These are phyloP conservation scores for Brachionus asplanchnoidis DNA, from an alignment of 1,140 invertebrate species.

Conservation along the genomic window DNA sequence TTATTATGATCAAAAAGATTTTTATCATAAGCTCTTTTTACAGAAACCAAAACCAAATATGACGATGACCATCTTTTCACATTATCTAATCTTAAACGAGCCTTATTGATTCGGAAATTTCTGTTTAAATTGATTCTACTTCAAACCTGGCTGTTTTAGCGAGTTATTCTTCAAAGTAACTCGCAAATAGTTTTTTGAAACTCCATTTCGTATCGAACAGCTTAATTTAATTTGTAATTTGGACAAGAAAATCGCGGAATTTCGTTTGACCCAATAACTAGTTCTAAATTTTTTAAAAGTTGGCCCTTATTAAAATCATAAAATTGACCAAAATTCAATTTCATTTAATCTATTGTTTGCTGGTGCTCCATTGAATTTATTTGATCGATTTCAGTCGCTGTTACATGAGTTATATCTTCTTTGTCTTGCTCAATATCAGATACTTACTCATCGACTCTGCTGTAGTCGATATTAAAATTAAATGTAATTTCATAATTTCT, in stretches of 20 bases:
- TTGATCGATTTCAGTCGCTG: background rate
- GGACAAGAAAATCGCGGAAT: no score
- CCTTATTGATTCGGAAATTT: slow-evolving; percentile 16
- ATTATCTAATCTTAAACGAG: slow-evolving; percentile 13
- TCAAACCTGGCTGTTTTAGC: background rate
- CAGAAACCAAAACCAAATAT: background rate
- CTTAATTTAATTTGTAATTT: background rate
- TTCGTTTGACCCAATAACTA: no score
- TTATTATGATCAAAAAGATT: background rate
- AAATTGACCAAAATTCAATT: no score
- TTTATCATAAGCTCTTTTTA: background rate
- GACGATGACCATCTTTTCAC: slow-evolving; percentile 8
- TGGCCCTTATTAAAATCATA: no score
- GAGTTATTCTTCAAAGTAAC: background rate
- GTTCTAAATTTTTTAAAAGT: no score
- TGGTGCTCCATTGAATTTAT: no score
- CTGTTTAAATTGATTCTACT: slow-evolving; percentile 6
- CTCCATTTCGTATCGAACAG: background rate
- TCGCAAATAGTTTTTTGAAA: background rate
- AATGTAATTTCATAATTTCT: background rate
- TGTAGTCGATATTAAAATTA: background rate
- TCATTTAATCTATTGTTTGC: no score
- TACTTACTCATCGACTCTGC: background rate
- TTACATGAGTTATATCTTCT: background rate
- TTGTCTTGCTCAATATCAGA: background rate